These are phyloP conservation scores for Misgurnus anguillicaudatus DNA, from an alignment of 2,113 vertebrate species.

Conservation along the genomic window DNA sequence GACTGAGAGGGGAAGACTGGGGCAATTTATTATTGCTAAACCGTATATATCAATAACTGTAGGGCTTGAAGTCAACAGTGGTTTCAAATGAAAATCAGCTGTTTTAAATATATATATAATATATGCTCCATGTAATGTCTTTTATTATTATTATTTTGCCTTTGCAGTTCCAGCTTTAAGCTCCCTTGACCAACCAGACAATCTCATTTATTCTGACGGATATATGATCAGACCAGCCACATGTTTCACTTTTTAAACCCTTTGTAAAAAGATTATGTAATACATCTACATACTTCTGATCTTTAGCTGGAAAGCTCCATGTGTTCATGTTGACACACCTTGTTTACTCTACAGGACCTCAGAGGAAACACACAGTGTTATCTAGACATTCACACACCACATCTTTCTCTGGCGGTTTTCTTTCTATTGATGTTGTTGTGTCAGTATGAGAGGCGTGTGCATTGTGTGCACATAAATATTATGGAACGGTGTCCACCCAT, in stretches of 20 bases:
- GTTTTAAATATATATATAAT: background rate
- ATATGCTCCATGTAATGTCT: background rate
- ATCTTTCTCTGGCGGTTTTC: background rate
- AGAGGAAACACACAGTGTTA: background rate
- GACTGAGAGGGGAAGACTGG: background rate
- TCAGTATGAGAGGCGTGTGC: background rate
- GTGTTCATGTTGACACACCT: too few relatives aligned
- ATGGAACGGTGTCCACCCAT: too few relatives aligned
- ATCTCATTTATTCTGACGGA: constrained; percentile 63
- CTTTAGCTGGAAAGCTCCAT: too few relatives aligned
- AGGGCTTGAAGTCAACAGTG: too few relatives aligned
- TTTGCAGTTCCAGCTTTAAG: constrained; percentile 62
- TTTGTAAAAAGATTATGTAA: too few relatives aligned
- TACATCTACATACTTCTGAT: too few relatives aligned
- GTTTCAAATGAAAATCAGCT: too few relatives aligned
- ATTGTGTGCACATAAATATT: too few relatives aligned
- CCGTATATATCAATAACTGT: too few relatives aligned
- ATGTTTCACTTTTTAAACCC: constrained; percentile 22
- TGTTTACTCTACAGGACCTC: background rate
- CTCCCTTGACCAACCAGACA: constrained; percentile 56
- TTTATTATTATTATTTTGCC: background rate
- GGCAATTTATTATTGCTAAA: background rate
- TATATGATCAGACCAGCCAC: constrained; percentile 58
- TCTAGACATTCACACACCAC: background rate
- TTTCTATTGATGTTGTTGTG: background rate